Conservation (phyloP, 23 tunicate genomes). For the Ciona savignyi region DNA sequence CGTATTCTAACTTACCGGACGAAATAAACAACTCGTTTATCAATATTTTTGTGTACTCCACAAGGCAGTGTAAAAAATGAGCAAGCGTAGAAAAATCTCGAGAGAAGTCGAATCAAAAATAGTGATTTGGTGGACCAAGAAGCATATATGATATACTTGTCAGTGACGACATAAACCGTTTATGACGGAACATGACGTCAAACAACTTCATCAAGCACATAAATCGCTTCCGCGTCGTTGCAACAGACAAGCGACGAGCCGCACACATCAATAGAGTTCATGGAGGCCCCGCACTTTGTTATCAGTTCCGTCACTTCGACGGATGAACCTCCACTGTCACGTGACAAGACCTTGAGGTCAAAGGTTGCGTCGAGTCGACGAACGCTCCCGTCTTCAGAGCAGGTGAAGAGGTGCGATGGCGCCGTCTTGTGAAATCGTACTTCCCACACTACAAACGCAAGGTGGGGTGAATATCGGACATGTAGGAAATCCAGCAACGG, state of each 20-base stretch:
- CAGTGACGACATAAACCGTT: no score
- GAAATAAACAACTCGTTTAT: no score
- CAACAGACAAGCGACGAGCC: constrained; percentile 40
- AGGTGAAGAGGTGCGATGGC: constrained; percentile 65
- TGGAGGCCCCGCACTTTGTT: constrained; percentile 40
- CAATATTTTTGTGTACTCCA: no score
- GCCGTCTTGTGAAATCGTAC: constrained; percentile 61
- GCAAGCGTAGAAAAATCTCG: no score
- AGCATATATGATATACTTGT: no score
- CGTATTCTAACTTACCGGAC: no score
- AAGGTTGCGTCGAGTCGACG: constrained; percentile 57
- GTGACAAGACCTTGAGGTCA: constrained; percentile 28
- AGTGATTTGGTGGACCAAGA: no score
- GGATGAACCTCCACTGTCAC: constrained; percentile 22
- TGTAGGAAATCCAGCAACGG: no score
- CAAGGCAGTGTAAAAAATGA: no score
- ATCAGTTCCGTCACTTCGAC: constrained; percentile 64
- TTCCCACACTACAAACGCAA: constrained; percentile 88
- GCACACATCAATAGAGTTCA: constrained; percentile 59
- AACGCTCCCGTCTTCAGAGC: constrained; percentile 71
- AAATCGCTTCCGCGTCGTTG: constrained; percentile 70
- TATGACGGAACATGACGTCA: no score
- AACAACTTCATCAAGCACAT: constrained; percentile 39
- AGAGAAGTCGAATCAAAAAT: no score
- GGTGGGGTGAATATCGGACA: no score